Conservation (phyloP, 2,113 vertebrate species). For the Notarius lentiginosus region DNA sequence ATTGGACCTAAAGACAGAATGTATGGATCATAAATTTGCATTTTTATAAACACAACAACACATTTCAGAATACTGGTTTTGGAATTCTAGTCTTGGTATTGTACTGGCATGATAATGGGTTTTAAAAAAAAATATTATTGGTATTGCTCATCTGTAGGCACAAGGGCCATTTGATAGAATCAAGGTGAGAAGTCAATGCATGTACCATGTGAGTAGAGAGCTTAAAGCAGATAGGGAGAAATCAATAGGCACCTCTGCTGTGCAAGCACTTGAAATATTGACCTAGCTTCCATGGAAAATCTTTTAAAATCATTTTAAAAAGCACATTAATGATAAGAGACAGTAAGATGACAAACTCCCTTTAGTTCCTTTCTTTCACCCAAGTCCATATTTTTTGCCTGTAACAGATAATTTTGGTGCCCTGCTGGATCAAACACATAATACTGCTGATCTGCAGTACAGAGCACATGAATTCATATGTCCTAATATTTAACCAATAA, state of each 20-base stretch:
- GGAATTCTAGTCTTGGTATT: not conserved
- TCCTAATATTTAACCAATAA: not conserved
- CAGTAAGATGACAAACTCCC: slow-evolving; percentile 30
- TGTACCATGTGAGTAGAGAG: slow-evolving; percentile 50
- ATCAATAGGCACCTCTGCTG: slow-evolving; percentile 56
- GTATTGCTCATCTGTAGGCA: not conserved
- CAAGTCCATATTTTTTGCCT: slow-evolving; percentile 24
- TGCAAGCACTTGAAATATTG: slow-evolving; percentile 53
- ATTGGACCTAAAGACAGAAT: not conserved
- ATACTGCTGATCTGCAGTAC: not conserved
- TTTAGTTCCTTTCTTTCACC: slow-evolving; percentile 37
- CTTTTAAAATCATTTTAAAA: slow-evolving; percentile 44
- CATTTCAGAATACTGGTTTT: not conserved
- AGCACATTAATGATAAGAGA: slow-evolving; percentile 44
- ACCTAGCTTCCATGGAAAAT: slow-evolving; percentile 52
- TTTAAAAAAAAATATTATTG: not conserved
- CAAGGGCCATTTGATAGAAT: slow-evolving; percentile 51
- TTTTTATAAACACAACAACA: not conserved
- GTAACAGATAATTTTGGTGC: slow-evolving; percentile 2
- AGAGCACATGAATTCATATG: not conserved
- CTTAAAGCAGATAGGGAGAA: slow-evolving; percentile 56
- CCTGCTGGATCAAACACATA: slow-evolving; percentile 13
- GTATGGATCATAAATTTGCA: not conserved
- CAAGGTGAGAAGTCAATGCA: slow-evolving; percentile 47
- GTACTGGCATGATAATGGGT: not conserved